phyloP scores from a whole-genome alignment of 2,797 vertebrate genomes.

The Denticeps clupeoides region DNA sequence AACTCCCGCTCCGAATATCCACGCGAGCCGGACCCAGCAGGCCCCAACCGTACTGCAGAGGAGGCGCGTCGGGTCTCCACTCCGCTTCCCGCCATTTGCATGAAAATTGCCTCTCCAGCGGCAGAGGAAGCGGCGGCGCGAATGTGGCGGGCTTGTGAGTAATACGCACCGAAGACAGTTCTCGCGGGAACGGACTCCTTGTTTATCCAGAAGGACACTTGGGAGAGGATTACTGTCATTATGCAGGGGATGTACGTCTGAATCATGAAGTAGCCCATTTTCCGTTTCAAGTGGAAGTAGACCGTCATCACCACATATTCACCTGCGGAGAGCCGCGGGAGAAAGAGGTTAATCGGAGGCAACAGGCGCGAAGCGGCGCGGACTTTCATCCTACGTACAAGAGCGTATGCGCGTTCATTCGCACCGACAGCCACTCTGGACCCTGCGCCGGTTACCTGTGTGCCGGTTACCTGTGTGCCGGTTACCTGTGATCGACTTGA shows the following conservation, averaged over 20 bases:
- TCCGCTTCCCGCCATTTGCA: slow-evolving; percentile 17
- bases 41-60: too few relatives aligned
- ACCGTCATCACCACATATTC: slow-evolving; percentile 99
- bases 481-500: slow-evolving; percentile 95
- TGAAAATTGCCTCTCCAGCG: slow-evolving; percentile 22
- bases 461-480: neutral
- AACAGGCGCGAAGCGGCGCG: neutral
- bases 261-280: slow-evolving; percentile 99
- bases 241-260: slow-evolving; percentile 99
- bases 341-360: neutral
- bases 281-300: slow-evolving; percentile 89
- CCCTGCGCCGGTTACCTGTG: too few relatives aligned
- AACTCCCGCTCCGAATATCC: too few relatives aligned
- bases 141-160: slow-evolving; percentile 31
- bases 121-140: slow-evolving; percentile 14
- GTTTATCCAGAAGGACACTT: slow-evolving; percentile 99
- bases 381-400: too few relatives aligned
- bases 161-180: slow-evolving; percentile 89
- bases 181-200: slow-evolving; percentile 96
- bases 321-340: slow-evolving; percentile 53
- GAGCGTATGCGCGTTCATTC: too few relatives aligned
- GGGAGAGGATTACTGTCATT: slow-evolving; percentile 98
- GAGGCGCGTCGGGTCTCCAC: too few relatives aligned
- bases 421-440: too few relatives aligned
- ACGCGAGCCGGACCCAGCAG: too few relatives aligned